A percentile compares a stretch with the other conserved stretches of the same genome.
phyloP scores from a whole-genome alignment of 2,797 vertebrate genomes.

The Nannoperca australis region DNA sequence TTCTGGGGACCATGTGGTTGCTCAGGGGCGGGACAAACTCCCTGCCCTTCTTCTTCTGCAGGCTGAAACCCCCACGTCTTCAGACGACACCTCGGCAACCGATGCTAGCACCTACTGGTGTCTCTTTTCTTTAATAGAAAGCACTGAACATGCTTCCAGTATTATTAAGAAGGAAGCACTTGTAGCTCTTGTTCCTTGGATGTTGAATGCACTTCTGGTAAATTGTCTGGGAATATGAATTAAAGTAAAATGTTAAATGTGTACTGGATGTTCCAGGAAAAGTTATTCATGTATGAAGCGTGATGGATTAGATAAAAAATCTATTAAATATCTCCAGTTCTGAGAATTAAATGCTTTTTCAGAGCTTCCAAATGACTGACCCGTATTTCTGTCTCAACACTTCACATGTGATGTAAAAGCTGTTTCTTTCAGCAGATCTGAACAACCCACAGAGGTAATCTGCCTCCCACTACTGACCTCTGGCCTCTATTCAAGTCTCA shows the following conservation, averaged over 20 bases:
- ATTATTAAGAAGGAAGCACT: not conserved
- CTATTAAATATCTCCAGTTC: not conserved
- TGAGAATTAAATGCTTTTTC: not conserved
- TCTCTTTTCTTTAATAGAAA: no score
- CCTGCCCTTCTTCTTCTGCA: not conserved
- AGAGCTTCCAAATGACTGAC: not conserved
- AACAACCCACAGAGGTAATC: not conserved
- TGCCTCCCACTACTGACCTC: not conserved
- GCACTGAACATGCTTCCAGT: no score
- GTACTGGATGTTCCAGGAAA: not conserved
- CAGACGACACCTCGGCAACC: not conserved
- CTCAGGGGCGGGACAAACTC: not conserved
- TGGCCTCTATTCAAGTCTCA: not conserved
- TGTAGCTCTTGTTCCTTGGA: not conserved
- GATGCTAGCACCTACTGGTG: not conserved
- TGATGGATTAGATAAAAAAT: not conserved
- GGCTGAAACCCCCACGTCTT: not conserved
- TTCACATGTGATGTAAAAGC: not conserved
- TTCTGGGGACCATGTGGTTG: not conserved
- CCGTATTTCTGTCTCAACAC: not conserved
- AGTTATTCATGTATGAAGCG: not conserved
- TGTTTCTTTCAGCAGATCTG: constrained; percentile 1
- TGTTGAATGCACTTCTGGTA: not conserved
- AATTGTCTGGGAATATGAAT: no score
- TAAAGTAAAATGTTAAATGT: not conserved